phyloP scores from a whole-genome alignment of 2,888 invertebrate genomes.

The Zeuzera pyrina region DNA sequence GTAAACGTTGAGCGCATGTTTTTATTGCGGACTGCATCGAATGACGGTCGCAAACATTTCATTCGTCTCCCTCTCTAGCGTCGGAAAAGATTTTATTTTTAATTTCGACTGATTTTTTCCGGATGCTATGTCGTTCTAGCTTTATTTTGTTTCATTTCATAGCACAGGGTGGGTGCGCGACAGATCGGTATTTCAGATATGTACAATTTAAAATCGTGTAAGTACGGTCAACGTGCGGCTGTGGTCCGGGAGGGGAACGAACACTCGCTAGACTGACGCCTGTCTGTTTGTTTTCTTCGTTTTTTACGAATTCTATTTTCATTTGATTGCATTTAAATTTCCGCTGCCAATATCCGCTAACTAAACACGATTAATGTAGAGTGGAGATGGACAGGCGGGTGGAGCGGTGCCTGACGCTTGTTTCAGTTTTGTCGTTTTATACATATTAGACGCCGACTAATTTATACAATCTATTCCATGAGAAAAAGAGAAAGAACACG shows the following conservation, averaged over 20 bases:
- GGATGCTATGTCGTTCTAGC: conserved; percentile 60
- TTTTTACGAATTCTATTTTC: conserved; percentile 71
- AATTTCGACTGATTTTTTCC: conserved; percentile 72
- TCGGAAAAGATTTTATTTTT: conserved; percentile 66
- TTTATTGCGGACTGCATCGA: conserved; percentile 70
- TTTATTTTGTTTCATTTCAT: conserved; percentile 74
- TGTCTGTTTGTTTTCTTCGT: conserved; percentile 71
- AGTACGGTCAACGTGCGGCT: conserved; percentile 62
- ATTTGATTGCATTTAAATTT: conserved; percentile 74
- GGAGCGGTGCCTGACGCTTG: conserved; percentile 30
- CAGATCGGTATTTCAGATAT: conserved; percentile 74
- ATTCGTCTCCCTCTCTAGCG: conserved; percentile 55
- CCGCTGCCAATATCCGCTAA: conserved; percentile 73
- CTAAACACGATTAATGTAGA: conserved; percentile 74
- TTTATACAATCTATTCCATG: conserved; percentile 67
- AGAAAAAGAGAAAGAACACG: too few relatives aligned
- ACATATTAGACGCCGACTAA: conserved; percentile 68
- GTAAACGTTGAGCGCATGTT: conserved; percentile 57
- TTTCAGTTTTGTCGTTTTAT: conserved; percentile 69
- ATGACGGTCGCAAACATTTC: conserved; percentile 71
- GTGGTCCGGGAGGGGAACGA: conserved; percentile 34
- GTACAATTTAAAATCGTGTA: conserved; percentile 74
- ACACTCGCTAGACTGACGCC: conserved; percentile 67
- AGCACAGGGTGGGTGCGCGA: conserved; percentile 70
- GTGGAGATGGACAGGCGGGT: conserved; percentile 65